These are phyloP conservation scores for Apaloderma vittatum DNA, from an alignment of 2,113 vertebrate genomes.

Conservation along the genomic window DNA sequence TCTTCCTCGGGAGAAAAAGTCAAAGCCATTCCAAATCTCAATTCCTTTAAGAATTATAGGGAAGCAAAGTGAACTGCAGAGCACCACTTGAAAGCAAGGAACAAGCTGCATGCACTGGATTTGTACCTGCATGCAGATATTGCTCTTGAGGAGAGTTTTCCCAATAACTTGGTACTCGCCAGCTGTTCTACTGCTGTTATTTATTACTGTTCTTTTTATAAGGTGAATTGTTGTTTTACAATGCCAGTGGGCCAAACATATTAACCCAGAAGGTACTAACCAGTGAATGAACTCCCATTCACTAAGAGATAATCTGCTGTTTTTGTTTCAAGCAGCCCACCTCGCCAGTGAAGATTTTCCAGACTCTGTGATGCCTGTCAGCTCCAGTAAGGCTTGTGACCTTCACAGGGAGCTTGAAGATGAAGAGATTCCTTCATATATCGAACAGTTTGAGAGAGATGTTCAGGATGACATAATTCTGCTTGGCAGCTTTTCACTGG, in stretches of 20 bases:
- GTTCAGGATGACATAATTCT: constrained; percentile 88
- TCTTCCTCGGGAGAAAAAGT: neutral
- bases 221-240: neutral
- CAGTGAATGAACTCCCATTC: neutral
- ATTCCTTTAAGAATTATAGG: neutral
- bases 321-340: constrained; percentile 41
- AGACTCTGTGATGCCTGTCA: neutral
- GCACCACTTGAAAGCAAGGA: neutral
- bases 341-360: neutral
- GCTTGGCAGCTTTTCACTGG: constrained; percentile 86
- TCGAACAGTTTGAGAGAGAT: constrained; percentile 84
- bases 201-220: neutral
- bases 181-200: neutral
- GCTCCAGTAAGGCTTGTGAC: constrained; percentile 23
- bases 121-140: neutral
- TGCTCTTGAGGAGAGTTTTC: neutral
- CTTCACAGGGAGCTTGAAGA: constrained; percentile 74
- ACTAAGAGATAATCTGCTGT: neutral
- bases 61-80: neutral
- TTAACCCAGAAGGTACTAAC: neutral
- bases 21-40: neutral
- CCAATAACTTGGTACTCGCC: neutral
- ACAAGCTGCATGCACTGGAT: neutral
- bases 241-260: neutral
- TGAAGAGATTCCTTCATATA: constrained; percentile 81